These are phyloP conservation scores for Heliconius ismenius DNA, from an alignment of 2,888 invertebrate genomes.

Conservation along the genomic window DNA sequence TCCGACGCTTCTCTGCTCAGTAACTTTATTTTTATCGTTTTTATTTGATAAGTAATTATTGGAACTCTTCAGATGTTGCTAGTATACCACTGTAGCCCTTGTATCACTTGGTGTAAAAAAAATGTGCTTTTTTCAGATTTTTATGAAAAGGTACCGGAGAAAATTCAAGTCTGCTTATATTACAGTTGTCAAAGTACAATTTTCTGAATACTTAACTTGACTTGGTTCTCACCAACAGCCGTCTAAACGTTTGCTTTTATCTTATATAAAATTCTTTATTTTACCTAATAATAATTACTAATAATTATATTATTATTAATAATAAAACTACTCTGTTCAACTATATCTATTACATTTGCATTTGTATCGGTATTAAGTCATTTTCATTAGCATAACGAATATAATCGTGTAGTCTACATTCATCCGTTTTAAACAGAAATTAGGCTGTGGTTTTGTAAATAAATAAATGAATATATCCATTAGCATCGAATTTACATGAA, in stretches of 20 bases:
- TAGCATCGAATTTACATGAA: constrained; percentile 15
- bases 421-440: neutral
- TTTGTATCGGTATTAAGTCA: neutral
- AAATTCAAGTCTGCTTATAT: constrained; percentile 23
- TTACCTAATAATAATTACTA: neutral
- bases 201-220: constrained; percentile 28
- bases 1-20: neutral
- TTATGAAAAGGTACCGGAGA: constrained; percentile 19
- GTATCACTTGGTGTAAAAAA: too few species aligned
- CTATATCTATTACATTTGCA: neutral
- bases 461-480: constrained; percentile 16
- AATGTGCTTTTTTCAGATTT: neutral
- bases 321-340: neutral
- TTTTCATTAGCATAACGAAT: neutral
- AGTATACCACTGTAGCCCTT: too few species aligned
- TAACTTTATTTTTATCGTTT: neutral
- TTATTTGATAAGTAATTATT: neutral
- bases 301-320: neutral
- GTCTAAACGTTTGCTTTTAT: constrained; percentile 31
- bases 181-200: constrained; percentile 27
- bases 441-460: constrained; percentile 10
- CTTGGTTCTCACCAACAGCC: constrained; percentile 29
- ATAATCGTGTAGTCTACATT: neutral
- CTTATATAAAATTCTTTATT: constrained; percentile 28
- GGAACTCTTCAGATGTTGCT: too few species aligned